A percentile compares a stretch with the other conserved stretches of the same genome.
Evolutionary conservation across 2,888 invertebrate genomes (phyloP).

Genomic region (Heliothis peltigera): DNA sequence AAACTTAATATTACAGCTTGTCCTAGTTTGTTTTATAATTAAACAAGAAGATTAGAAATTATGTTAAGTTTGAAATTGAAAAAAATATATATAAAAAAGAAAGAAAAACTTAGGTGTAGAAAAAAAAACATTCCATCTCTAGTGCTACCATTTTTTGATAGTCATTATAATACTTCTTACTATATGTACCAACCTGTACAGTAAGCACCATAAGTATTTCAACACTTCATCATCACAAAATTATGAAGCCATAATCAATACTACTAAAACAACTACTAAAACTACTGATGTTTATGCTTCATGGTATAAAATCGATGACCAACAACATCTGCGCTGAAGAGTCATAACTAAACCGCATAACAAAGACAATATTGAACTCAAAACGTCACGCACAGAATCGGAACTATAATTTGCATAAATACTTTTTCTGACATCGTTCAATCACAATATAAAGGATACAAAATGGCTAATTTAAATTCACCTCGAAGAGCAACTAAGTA

Average conservation of each 20-base stretch:
- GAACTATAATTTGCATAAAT: constrained; percentile 31
- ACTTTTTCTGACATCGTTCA: constrained; percentile 26
- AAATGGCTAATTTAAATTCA: constrained; percentile 54
- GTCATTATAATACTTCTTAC: too few species aligned
- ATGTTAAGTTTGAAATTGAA: too few species aligned
- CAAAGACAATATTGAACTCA: constrained; percentile 5
- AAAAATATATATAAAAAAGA: too few species aligned
- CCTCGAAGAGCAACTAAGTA: constrained; percentile 33
- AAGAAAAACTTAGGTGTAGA: too few species aligned
- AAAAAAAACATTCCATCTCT: too few species aligned
- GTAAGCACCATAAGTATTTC: too few species aligned
- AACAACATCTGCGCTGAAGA: background rate
- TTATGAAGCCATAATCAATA: too few species aligned
- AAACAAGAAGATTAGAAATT: background rate
- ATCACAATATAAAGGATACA: constrained; percentile 45
- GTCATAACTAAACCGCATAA: background rate
- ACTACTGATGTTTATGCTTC: too few species aligned
- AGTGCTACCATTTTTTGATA: too few species aligned
- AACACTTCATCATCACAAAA: too few species aligned
- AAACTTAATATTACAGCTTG: constrained; percentile 14
- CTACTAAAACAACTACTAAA: too few species aligned
- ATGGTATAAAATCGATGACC: background rate
- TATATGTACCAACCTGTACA: too few species aligned
- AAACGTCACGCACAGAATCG: constrained; percentile 11
- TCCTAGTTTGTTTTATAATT: background rate